Percentiles rank a stretch among this genome's conserved stretches.
phyloP scores from a whole-genome alignment of 2,797 vertebrate genomes.

The Tragopan temminckii region DNA sequence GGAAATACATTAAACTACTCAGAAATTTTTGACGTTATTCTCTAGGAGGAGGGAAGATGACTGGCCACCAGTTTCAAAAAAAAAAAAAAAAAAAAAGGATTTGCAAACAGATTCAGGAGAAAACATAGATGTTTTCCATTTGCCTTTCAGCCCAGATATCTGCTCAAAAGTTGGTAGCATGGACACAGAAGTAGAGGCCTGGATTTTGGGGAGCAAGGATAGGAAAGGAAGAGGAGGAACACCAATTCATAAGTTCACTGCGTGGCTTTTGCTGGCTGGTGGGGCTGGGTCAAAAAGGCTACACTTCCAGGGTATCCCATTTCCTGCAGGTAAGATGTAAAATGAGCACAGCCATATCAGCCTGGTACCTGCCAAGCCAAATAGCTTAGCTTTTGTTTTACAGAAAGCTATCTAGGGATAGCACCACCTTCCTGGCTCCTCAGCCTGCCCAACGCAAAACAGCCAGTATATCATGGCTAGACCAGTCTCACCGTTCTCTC shows the following conservation, averaged over 20 bases:
- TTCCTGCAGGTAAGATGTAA: not conserved
- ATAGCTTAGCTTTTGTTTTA: not conserved
- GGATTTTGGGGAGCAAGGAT: rapidly evolving
- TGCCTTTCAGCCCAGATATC: not conserved
- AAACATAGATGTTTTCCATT: not conserved
- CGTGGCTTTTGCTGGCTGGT: not conserved
- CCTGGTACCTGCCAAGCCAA: not conserved
- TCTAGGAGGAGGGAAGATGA: not conserved
- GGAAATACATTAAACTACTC: not conserved
- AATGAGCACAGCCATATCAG: not conserved
- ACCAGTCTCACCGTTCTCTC: not conserved
- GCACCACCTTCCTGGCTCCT: not conserved
- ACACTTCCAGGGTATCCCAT: not conserved
- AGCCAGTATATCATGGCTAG: not conserved
- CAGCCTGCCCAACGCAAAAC: not conserved
- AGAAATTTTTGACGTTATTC: not conserved
- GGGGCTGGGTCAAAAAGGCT: not conserved
- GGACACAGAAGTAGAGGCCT: not conserved
- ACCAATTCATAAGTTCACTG: not conserved
- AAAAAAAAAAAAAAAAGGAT: not conserved
- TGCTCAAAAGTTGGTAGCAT: not conserved
- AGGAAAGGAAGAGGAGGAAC: not conserved
- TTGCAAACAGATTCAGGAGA: not conserved
- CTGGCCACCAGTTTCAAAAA: not conserved
- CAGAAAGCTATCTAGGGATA: not conserved